Conservation (phyloP, 1,140 invertebrate genomes). For the Drosophila elegans region DNA sequence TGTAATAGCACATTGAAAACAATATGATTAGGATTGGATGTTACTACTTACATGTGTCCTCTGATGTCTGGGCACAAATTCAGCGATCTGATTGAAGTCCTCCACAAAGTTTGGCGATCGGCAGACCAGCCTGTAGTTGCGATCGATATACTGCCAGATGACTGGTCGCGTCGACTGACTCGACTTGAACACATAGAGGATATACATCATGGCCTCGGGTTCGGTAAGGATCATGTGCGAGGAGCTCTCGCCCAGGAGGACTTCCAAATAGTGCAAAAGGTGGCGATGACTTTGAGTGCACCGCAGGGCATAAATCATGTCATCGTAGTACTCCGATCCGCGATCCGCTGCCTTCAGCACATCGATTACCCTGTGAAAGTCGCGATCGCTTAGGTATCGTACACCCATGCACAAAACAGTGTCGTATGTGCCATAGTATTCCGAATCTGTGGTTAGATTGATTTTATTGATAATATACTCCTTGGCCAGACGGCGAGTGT, state of each 20-base stretch:
- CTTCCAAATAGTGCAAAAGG: conserved; percentile 57
- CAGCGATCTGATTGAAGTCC: conserved; percentile 83
- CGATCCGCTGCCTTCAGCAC: conserved; percentile 39
- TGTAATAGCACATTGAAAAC: no score
- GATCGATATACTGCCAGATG: conserved; percentile 67
- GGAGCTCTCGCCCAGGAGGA: conserved; percentile 62
- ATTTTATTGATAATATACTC: conserved; percentile 59
- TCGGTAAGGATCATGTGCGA: conserved; percentile 56
- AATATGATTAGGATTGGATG: no score
- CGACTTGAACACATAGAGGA: conserved; percentile 62
- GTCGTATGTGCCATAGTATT: conserved; percentile 55
- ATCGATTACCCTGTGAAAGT: conserved; percentile 55
- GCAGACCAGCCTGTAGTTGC: conserved; percentile 62
- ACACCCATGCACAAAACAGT: conserved; percentile 61
- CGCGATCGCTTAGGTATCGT: conserved; percentile 50
- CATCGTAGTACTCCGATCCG: conserved; percentile 51
- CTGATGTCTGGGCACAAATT: conserved; percentile 59
- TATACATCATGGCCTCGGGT: conserved; percentile 67
- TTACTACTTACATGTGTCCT: conserved; percentile 29
- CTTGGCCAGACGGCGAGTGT: conserved; percentile 48
- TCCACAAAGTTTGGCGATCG: conserved; percentile 52
- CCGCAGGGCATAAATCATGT: conserved; percentile 68
- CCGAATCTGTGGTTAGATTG: conserved; percentile 24
- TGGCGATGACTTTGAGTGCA: conserved; percentile 66
- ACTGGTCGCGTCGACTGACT: conserved; percentile 51